Conservation (phyloP, 2,888 invertebrate species). For the Perizoma affinitatum region DNA sequence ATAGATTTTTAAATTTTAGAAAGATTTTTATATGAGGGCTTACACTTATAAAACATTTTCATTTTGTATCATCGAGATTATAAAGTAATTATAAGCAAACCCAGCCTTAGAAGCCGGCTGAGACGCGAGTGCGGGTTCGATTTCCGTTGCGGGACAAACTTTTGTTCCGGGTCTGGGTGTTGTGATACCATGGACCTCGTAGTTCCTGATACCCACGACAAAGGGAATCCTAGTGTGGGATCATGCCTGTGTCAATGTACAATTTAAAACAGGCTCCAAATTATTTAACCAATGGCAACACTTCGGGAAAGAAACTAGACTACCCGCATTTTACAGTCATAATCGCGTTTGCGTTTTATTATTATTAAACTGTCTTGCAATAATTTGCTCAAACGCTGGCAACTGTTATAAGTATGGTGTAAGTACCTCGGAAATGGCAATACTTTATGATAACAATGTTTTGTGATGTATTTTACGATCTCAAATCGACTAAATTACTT, state of each 20-base stretch:
- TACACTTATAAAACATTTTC: constrained; percentile 48
- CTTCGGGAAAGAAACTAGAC: no score
- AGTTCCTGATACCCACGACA: no score
- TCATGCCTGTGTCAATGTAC: no score
- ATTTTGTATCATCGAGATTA: neutral
- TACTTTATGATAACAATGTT: constrained; percentile 59
- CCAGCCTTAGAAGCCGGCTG: no score
- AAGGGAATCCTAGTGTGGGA: no score
- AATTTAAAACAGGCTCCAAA: no score
- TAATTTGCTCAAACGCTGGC: constrained; percentile 25
- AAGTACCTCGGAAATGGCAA: constrained; percentile 59
- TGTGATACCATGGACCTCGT: no score
- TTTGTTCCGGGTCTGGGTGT: no score
- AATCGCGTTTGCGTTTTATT: neutral
- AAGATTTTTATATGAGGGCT: constrained; percentile 66
- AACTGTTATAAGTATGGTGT: constrained; percentile 41
- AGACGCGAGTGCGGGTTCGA: no score
- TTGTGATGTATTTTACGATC: constrained; percentile 80
- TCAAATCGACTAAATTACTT: constrained; percentile 66
- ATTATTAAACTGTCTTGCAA: constrained; percentile 15
- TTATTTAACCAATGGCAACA: no score
- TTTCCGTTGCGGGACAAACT: no score
- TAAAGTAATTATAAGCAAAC: neutral
- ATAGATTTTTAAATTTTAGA: constrained; percentile 60
- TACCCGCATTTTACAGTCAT: no score